These are phyloP conservation scores for Formicarius rufipectus DNA, from an alignment of 2,113 vertebrate species.

Conservation along the genomic window DNA sequence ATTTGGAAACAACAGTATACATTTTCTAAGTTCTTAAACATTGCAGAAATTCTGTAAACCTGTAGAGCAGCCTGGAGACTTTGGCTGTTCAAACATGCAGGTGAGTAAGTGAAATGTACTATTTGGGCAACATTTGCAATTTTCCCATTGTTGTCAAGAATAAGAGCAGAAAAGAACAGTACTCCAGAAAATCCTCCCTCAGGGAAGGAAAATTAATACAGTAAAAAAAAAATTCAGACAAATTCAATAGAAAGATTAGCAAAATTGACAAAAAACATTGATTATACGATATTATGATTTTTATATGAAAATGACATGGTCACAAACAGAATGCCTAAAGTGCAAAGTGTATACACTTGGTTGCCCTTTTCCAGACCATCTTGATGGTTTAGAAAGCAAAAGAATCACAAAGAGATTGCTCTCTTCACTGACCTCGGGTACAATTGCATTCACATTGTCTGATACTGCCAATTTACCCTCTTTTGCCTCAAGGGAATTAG, in stretches of 20 bases:
- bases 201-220: neutral
- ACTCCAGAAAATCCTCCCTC: neutral
- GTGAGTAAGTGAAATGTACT: neutral
- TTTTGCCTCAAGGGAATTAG: neutral
- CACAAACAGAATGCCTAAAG: neutral
- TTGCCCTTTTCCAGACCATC: neutral
- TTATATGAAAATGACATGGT: neutral
- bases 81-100: neutral
- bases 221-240: neutral
- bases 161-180: neutral
- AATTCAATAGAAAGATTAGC: neutral
- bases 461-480: neutral
- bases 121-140: neutral
- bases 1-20: neutral
- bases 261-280: neutral
- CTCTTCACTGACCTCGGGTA: neutral
- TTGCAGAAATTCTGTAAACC: neutral
- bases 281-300: neutral
- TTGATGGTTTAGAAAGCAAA: neutral
- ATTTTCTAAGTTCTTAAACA: neutral
- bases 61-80: neutral
- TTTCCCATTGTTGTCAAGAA: neutral
- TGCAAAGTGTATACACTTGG: neutral
- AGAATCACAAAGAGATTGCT: neutral
- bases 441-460: neutral